phyloP scores from a whole-genome alignment of 1,140 invertebrate species.

The Scaptodrosophila lebanonensis region DNA sequence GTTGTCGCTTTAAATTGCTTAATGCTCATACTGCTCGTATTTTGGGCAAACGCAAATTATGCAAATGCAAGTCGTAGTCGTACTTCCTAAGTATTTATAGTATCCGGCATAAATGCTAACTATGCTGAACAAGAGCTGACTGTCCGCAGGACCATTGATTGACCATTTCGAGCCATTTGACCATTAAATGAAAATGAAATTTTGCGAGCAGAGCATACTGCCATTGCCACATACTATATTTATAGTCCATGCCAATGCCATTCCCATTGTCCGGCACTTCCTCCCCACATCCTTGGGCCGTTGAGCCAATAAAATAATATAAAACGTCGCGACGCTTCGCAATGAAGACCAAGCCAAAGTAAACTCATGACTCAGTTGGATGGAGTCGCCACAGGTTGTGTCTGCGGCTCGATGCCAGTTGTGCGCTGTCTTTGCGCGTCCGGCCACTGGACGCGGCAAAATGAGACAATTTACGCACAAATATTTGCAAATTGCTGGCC shows the following conservation, averaged over 20 bases:
- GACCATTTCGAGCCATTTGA: no score
- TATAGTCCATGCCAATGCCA: constrained; percentile 6
- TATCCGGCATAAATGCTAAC: constrained; percentile 39
- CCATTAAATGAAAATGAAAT: constrained; percentile 19
- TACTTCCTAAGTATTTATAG: no score
- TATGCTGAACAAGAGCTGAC: no score
- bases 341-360: constrained; percentile 7
- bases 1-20: constrained; percentile 60
- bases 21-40: constrained; percentile 56
- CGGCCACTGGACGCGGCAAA: no score
- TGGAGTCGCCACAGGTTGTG: neutral
- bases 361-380: constrained; percentile 9
- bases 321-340: no score
- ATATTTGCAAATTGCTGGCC: constrained; percentile 32
- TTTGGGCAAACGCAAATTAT: constrained; percentile 47
- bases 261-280: constrained; percentile 46
- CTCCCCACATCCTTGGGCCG: no score
- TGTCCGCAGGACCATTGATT: no score
- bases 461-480: constrained; percentile 40
- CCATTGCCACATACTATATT: no score
- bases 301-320: constrained; percentile 35
- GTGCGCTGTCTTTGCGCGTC: no score
- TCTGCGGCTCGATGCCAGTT: neutral
- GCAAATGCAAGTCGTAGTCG: constrained; percentile 39
- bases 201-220: constrained; percentile 1